Conservation (phyloP, 2,113 vertebrate species). For the Corvus cornix region DNA sequence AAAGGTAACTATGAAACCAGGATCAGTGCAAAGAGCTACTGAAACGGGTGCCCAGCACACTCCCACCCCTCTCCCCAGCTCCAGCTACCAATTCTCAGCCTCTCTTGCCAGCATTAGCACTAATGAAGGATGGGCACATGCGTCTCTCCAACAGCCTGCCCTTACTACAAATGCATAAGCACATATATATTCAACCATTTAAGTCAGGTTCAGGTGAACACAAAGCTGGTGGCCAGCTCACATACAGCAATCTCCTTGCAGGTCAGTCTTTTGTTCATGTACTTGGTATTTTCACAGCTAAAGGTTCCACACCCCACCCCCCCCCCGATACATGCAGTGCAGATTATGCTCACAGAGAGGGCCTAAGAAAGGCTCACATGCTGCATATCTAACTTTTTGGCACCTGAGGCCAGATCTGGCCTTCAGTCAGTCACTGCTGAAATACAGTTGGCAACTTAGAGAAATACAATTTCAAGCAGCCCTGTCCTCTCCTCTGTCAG, state of each 20-base stretch:
- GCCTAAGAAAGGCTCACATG: not conserved
- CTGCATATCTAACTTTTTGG: not conserved
- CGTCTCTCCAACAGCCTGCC: not conserved
- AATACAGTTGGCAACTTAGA: not conserved
- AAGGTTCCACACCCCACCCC: not conserved
- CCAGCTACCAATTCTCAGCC: not conserved
- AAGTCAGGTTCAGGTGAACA: not conserved
- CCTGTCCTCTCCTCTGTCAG: not conserved
- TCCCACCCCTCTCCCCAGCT: not conserved
- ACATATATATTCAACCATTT: not conserved
- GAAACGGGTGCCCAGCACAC: not conserved
- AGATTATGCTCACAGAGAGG: not conserved
- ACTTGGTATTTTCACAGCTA: not conserved
- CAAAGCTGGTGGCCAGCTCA: not conserved
- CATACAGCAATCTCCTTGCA: not conserved
- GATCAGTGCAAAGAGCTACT: not conserved
- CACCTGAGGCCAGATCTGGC: not conserved
- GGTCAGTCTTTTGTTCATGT: not conserved
- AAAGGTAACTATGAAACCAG: not conserved
- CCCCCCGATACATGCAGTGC: rapidly evolving
- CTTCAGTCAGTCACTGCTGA: not conserved
- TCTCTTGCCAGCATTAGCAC: not conserved
- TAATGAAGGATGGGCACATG: not conserved
- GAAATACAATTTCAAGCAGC: not conserved
- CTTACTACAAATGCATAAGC: not conserved